Evolutionary conservation across 2,113 vertebrate genomes (phyloP).

Genomic region (Neoarius graeffei): DNA sequence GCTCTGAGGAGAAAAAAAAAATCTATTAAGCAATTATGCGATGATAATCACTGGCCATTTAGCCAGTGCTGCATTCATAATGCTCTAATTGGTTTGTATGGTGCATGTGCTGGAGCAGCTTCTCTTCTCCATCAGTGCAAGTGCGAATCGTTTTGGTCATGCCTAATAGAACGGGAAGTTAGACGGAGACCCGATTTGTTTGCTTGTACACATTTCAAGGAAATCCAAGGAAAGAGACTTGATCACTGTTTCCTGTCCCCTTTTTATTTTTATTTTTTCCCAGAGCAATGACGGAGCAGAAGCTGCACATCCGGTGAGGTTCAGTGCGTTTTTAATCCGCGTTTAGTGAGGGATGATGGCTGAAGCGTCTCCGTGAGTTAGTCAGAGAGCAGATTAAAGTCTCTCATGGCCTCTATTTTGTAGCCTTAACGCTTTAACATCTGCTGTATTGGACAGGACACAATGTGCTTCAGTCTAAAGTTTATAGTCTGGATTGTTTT

Average conservation of each 20-base stretch:
- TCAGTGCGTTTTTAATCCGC: constrained; percentile 39
- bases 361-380: constrained; percentile 19
- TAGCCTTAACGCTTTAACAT: constrained; percentile 20
- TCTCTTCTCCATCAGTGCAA: background rate
- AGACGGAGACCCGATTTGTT: background rate
- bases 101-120: background rate
- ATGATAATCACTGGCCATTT: background rate
- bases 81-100: background rate
- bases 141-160: background rate
- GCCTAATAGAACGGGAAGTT: background rate
- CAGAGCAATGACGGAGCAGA: background rate
- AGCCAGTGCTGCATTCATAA: background rate
- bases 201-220: background rate
- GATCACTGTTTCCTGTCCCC: constrained; percentile 8
- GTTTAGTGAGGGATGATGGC: constrained; percentile 40
- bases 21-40: background rate
- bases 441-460: constrained; percentile 13
- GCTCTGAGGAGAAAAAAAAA: background rate
- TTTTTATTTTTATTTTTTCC: background rate
- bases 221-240: constrained; percentile 22
- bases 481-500: background rate
- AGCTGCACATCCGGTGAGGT: constrained; percentile 30
- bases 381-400: constrained; percentile 43
- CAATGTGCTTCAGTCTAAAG: background rate
- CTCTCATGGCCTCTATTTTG: constrained; percentile 29